Evolutionary conservation across 2,888 invertebrate species (phyloP), one percentile per base, ranked within the genome.

Genomic region (Hyposoter dolosus): DNA sequence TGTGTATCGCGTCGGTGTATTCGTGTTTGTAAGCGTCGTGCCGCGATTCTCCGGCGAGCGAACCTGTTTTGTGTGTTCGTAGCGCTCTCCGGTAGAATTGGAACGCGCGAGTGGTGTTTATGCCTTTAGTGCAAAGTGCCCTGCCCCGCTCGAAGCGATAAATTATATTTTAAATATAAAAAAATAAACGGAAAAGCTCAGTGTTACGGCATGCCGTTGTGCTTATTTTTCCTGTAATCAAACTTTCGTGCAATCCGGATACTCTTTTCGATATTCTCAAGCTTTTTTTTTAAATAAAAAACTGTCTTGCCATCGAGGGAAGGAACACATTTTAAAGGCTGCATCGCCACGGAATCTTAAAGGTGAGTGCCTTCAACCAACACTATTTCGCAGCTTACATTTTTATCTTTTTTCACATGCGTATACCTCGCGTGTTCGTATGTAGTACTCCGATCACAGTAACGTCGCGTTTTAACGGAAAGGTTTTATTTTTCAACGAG

Each of bases 31-130:
- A 68, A 74, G 91, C 92, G 91, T 92, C 90, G 89, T 87, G 88
- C 89, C 90, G 89, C 90, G 89, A 89, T 90, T 88, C 90, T 79
- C 89, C 91, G 88, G 89, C 90, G 89, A 90, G 89, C 90, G 89
- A 90, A 91, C 90, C 90, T 90, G 90, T 90, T 90, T 91, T 90
- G 88, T 88, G 86, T 88, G 86, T 88, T 90, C 89, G 89, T 90
- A 89, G 88, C 81, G 75, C 89, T 78, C 89, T 90, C 76, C 90
- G 90, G 88, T 88, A 88, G 89, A 91, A 90, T 91, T 92, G 89
- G 89, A 90, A 90, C 90, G 89, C 87, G 88, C 90, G 89, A 86
- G 89, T 90, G 85, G 79, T 91, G 91, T 92, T 91, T 92, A 91
- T 88, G 89, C 89, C 90, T 89, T 89, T 83, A 82, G 87, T 88